Evolutionary conservation across 2,797 vertebrate genomes (phyloP), one percentile per base, ranked within the genome.

Genomic region (Octomys mimax): DNA sequence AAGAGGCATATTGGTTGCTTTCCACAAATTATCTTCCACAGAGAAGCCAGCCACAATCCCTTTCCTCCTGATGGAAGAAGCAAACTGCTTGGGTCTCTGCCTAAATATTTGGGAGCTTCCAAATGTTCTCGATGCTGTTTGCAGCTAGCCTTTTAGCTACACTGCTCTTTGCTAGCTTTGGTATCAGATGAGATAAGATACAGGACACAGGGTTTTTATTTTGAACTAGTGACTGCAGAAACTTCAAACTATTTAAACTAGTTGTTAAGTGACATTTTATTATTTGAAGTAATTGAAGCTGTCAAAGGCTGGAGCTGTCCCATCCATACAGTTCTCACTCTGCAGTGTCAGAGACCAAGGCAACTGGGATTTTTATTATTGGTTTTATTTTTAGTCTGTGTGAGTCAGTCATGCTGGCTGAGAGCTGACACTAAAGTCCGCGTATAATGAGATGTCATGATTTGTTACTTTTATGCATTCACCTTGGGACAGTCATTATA

Each of bases 231-330:
- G 61, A 71, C 71, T 59, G 87, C 85, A 46, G 59, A 59, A 84
- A 96, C 97, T 95, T 92, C 95, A 94, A 97, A 92, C 92, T 97
- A 80, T 57, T 97, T 2, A 26, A 87, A 89, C 0, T 31, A 89
- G 92, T 70, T 80, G 87, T 57, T 95, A 97, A 94, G 39, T 92
- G 93, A 85, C 26, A 91, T 46, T 85, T 66, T 87, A 39, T 82
- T 89, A 94, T 98, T 96, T 97, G 95, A 97, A 96, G 91, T 96
- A 94, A 96, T 66, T 94, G 59, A 89, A 92, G 54, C 18, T 88
- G 42, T 24, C 95, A 95, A 96, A 97, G 95, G 22, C 68, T 61
- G 26, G 73, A 78, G 9, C 19, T 84, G 70, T 88, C 95, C 36
- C 22, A 42, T 95, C 68, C 31, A 66, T 12, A 5, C 54, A 86